Percentiles rank a stretch among this genome's conserved stretches.
Conservation (phyloP, 2,888 invertebrate species). For the Sepiola atlantica region DNA sequence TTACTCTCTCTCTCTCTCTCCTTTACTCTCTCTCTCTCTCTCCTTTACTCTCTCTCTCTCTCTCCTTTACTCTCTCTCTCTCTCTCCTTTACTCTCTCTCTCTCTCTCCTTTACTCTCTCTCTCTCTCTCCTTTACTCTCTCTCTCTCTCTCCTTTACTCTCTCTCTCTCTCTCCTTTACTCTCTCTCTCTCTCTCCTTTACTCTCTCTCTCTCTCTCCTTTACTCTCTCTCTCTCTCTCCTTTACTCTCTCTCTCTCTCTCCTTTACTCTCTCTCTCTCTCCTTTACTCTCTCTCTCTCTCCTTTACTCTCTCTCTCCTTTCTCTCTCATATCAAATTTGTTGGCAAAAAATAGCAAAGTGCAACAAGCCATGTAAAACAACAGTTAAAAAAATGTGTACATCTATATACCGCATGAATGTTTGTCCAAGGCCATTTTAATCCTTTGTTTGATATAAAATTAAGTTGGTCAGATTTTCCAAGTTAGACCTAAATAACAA, state of each 20-base stretch:
- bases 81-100: neutral
- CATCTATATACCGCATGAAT: neutral
- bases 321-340: neutral
- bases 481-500: neutral
- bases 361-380: neutral
- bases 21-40: neutral
- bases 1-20: neutral
- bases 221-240: neutral
- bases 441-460: too few species aligned
- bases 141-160: neutral
- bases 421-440: too few species aligned
- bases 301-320: too few species aligned
- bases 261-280: neutral
- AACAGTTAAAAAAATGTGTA: too few species aligned
- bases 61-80: neutral
- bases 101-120: neutral
- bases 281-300: neutral
- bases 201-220: neutral
- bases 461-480: too few species aligned
- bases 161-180: neutral
- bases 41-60: neutral
- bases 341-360: neutral
- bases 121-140: neutral
- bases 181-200: neutral
- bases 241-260: neutral